These are phyloP conservation scores for Indicator maculatus DNA, from an alignment of 2,113 vertebrate species.

Conservation along the genomic window DNA sequence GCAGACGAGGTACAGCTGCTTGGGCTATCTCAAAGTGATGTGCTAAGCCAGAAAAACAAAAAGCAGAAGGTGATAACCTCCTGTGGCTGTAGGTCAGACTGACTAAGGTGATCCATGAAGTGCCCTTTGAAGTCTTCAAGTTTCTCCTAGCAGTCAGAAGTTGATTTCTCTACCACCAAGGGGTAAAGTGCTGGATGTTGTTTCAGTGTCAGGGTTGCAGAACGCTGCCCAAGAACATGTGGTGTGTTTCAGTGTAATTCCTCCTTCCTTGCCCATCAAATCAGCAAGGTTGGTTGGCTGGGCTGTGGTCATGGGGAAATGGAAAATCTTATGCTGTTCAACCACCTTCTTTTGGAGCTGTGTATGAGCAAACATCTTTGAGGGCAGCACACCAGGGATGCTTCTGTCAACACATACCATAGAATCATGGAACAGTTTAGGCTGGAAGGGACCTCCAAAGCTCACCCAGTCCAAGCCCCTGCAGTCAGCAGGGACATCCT, in stretches of 20 bases:
- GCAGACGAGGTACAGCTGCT: rapidly evolving
- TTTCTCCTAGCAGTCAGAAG: background rate
- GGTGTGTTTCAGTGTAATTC: background rate
- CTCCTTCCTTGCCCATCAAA: background rate
- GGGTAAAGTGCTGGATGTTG: background rate
- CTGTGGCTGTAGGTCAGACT: background rate
- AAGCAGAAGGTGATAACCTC: background rate
- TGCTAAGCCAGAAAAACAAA: background rate
- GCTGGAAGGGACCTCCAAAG: too few relatives aligned
- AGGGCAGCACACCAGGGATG: background rate
- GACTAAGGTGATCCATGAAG: background rate
- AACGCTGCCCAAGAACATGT: rapidly evolving
- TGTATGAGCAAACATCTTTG: background rate
- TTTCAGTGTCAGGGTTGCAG: background rate
- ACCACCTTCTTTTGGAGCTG: background rate
- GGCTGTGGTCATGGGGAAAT: background rate
- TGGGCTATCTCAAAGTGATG: background rate
- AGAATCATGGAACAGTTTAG: too few relatives aligned
- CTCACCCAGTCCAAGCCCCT: too few relatives aligned
- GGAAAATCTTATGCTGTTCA: background rate
- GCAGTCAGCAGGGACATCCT: too few relatives aligned
- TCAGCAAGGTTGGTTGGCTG: background rate
- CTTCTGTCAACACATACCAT: too few relatives aligned
- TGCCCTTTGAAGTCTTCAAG: background rate
- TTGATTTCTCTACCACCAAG: background rate